Evolutionary conservation across 2,797 vertebrate species (phyloP).

Genomic region (Rhabdomys pumilio): DNA sequence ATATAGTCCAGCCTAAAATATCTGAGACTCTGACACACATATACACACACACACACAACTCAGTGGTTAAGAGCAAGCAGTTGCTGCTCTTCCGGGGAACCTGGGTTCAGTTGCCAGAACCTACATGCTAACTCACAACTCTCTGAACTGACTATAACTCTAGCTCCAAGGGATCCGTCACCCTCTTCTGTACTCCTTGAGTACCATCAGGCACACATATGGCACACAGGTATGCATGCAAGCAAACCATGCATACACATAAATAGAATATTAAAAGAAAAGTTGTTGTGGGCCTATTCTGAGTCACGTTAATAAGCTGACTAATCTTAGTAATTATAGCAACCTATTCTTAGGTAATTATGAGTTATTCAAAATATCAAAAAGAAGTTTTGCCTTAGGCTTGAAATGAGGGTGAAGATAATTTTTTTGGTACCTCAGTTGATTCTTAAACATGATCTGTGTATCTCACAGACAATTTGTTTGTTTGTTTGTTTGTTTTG

Average conservation of each 20-base stretch:
- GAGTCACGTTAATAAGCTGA: neutral
- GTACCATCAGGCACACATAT: neutral
- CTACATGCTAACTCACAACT: neutral
- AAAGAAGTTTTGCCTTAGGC: neutral
- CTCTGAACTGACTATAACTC: neutral
- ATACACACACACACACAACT: too few species aligned
- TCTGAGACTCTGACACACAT: neutral
- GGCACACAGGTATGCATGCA: neutral
- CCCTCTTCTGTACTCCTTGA: neutral
- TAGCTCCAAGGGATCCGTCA: neutral
- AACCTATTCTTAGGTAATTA: slow-evolving; percentile 34
- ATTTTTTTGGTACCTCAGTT: neutral
- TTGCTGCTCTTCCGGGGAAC: neutral
- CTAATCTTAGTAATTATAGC: slow-evolving; percentile 25
- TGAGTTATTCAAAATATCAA: neutral
- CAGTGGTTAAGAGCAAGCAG: neutral
- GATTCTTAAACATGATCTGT: slow-evolving; percentile 7
- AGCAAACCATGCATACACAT: neutral
- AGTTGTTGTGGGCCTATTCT: neutral
- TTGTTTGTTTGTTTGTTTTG: neutral
- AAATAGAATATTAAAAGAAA: neutral
- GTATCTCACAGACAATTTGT: neutral
- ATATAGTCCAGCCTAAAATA: neutral
- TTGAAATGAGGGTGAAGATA: neutral
- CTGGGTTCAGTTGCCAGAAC: neutral